These are phyloP conservation scores for Vanessa atalanta DNA, from an alignment of 1,140 invertebrate genomes.

Conservation along the genomic window DNA sequence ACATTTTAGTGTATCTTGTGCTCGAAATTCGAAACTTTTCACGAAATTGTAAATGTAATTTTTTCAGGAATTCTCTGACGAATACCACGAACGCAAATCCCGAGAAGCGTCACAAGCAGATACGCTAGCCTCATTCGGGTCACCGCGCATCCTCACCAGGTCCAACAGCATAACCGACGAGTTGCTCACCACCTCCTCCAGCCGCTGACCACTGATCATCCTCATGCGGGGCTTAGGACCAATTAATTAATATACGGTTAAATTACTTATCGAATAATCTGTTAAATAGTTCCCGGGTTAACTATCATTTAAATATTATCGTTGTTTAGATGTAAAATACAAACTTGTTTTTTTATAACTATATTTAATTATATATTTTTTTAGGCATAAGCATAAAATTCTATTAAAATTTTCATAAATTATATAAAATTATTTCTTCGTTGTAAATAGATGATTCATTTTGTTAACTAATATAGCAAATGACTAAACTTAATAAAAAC, in stretches of 20 bases:
- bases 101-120: constrained; percentile 83
- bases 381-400: neutral
- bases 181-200: constrained; percentile 83
- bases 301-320: too few species aligned
- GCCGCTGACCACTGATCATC: constrained; percentile 39
- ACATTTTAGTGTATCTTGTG: too few species aligned
- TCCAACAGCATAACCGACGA: constrained; percentile 92
- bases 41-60: constrained; percentile 13
- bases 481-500: neutral
- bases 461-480: neutral
- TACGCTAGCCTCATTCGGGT: constrained; percentile 79
- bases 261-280: neutral
- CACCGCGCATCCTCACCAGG: constrained; percentile 83
- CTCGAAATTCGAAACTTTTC: too few species aligned
- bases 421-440: neutral
- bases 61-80: constrained; percentile 86
- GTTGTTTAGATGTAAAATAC: too few species aligned
- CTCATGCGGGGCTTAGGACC: constrained; percentile 19
- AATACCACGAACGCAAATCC: constrained; percentile 86
- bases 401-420: neutral
- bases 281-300: neutral
- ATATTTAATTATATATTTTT: too few species aligned
- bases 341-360: too few species aligned
- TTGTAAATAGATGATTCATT: constrained; percentile 6
- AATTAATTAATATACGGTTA: constrained; percentile 18